A percentile compares a stretch with the other conserved stretches of the same genome.
Evolutionary conservation across 2,888 invertebrate species (phyloP).

Genomic region (Eulithis prunata): DNA sequence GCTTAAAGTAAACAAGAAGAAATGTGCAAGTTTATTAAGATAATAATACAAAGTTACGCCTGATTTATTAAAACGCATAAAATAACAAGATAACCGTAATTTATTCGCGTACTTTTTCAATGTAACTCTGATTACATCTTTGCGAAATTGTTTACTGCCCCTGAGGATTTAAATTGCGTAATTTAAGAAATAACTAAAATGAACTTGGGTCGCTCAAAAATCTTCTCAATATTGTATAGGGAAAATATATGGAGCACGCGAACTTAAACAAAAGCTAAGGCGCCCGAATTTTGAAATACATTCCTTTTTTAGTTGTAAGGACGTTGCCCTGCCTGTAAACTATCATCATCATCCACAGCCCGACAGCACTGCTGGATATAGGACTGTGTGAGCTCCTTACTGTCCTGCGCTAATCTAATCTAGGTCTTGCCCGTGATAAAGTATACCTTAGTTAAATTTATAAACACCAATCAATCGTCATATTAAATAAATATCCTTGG

Average conservation of each 20-base stretch:
- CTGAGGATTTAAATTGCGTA: constrained; percentile 36
- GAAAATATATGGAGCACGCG: constrained; percentile 8
- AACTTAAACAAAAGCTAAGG: background rate
- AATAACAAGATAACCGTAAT: constrained; percentile 36
- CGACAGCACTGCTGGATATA: no score
- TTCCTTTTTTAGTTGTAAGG: no score
- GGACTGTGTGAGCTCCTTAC: no score
- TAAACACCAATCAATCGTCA: no score
- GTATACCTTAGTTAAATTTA: no score
- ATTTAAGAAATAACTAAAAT: constrained; percentile 39
- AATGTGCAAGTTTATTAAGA: constrained; percentile 15
- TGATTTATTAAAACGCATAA: constrained; percentile 39
- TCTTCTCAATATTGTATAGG: constrained; percentile 35
- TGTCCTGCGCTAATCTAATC: no score
- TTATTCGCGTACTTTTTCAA: constrained; percentile 42
- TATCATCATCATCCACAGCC: no score
- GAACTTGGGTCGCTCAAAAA: constrained; percentile 33
- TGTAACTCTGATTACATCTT: constrained; percentile 42
- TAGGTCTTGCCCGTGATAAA: no score
- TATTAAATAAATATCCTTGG: no score
- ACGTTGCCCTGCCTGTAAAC: no score
- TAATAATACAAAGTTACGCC: constrained; percentile 28
- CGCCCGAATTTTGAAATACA: no score
- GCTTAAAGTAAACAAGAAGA: constrained; percentile 16
- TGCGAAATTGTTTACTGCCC: constrained; percentile 40